A percentile compares a stretch with the other conserved stretches of the same genome.
phyloP scores from a whole-genome alignment of 2,797 vertebrate species.

The Antrozous pallidus region DNA sequence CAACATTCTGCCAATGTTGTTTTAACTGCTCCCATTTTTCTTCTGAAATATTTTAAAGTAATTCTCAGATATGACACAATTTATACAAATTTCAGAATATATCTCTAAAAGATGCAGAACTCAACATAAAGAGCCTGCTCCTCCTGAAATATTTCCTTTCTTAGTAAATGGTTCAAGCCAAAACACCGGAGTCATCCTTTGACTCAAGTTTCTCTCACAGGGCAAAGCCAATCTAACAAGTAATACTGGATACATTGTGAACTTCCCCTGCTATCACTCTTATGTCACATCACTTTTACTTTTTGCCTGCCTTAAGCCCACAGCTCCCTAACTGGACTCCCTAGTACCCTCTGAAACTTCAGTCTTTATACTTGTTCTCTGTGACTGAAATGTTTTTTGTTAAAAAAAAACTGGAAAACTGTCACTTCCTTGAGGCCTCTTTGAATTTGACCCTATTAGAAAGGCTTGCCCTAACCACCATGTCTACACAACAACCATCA shows the following conservation, averaged over 20 bases:
- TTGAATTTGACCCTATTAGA: neutral
- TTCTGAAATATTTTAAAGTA: slow-evolving; percentile 37
- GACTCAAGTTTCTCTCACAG: neutral
- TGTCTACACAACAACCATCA: neutral
- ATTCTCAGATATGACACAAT: neutral
- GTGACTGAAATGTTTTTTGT: slow-evolving; percentile 11
- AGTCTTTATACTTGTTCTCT: neutral
- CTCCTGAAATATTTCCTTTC: neutral
- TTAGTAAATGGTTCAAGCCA: slow-evolving; percentile 19
- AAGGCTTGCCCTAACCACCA: neutral
- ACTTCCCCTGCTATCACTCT: neutral
- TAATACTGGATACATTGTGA: neutral
- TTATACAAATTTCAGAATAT: neutral
- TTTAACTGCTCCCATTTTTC: slow-evolving; percentile 6
- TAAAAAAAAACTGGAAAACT: neutral
- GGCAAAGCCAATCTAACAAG: neutral
- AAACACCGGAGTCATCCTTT: neutral
- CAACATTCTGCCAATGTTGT: neutral
- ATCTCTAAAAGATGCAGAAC: neutral
- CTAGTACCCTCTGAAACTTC: neutral
- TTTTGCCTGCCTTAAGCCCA: neutral
- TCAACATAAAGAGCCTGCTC: neutral
- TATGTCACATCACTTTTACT: neutral
- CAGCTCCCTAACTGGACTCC: neutral
- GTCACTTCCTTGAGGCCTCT: neutral